A percentile compares a stretch with the other conserved stretches of the same genome.
Conservation (phyloP, 2,113 vertebrate species). For the Henicopernis longicauda region DNA sequence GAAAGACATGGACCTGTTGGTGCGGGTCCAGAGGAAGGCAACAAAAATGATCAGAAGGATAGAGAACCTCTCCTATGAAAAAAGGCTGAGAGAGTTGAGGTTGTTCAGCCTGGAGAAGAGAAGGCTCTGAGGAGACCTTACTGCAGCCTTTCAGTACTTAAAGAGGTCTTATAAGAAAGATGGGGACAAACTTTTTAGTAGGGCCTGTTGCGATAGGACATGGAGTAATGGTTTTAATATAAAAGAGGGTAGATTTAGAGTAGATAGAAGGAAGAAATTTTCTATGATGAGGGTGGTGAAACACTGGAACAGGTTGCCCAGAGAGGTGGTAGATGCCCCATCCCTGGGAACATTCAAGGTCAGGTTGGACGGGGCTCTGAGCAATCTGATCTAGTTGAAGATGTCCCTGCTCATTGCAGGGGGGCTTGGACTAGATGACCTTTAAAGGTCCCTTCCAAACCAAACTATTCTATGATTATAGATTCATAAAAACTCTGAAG, state of each 20-base stretch:
- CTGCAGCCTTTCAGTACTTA: neutral
- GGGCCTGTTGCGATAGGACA: neutral
- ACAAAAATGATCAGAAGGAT: neutral
- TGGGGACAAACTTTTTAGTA: neutral
- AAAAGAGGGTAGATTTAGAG: neutral
- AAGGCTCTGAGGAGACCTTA: neutral
- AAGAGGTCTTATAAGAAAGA: neutral
- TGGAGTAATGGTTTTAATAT: neutral
- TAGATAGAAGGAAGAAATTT: neutral
- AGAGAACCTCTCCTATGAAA: neutral
- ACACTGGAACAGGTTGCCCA: neutral
- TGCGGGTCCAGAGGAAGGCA: neutral
- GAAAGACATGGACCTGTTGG: neutral
- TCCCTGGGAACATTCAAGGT: neutral
- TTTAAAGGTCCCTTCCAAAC: neutral
- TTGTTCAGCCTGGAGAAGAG: neutral
- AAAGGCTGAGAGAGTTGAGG: neutral
- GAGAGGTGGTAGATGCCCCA: neutral
- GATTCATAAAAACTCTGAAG: neutral
- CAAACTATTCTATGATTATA: neutral
- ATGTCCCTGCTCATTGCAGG: neutral
- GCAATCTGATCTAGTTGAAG: neutral
- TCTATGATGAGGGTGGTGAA: neutral
- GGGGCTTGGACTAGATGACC: neutral
- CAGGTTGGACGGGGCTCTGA: neutral